These are phyloP conservation scores for Liolophura sinensis DNA, from an alignment of 1,140 invertebrate genomes.

Conservation along the genomic window DNA sequence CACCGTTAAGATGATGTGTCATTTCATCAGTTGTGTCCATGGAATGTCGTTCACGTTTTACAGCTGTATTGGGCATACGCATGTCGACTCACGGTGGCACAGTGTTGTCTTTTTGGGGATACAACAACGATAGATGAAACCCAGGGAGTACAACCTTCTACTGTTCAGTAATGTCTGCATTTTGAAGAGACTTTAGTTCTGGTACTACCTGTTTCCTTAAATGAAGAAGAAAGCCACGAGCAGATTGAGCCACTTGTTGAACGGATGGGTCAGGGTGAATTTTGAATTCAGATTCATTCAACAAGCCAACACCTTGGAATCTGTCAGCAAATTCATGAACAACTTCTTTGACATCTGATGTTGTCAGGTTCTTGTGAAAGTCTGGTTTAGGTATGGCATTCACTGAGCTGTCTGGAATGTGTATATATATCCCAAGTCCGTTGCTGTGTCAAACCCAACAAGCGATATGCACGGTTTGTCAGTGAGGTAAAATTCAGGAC, in stretches of 20 bases:
- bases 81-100: conserved; percentile 30
- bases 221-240: conserved; percentile 11
- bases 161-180: conserved; percentile 17
- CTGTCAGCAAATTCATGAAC: not conserved
- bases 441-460: no score
- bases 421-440: no score
- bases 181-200: conserved; percentile 5
- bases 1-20: conserved; percentile 19
- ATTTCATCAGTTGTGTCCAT: conserved; percentile 23
- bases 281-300: conserved; percentile 6
- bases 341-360: not conserved
- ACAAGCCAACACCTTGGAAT: not conserved
- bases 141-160: conserved; percentile 13
- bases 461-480: no score
- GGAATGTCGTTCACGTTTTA: conserved; percentile 21
- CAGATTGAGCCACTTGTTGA: not conserved
- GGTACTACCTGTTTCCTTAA: conserved; percentile 8
- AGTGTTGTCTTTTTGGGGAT: conserved; percentile 13
- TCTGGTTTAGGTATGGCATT: no score
- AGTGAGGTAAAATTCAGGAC: no score
- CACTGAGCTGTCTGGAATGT: no score
- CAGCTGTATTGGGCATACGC: conserved; percentile 19
- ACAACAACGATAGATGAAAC: conserved; percentile 9
- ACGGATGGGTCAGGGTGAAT: conserved; percentile 6
- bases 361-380: no score